phyloP scores from a whole-genome alignment of 2,113 vertebrate species.

The Rhabdornis inornatus region DNA sequence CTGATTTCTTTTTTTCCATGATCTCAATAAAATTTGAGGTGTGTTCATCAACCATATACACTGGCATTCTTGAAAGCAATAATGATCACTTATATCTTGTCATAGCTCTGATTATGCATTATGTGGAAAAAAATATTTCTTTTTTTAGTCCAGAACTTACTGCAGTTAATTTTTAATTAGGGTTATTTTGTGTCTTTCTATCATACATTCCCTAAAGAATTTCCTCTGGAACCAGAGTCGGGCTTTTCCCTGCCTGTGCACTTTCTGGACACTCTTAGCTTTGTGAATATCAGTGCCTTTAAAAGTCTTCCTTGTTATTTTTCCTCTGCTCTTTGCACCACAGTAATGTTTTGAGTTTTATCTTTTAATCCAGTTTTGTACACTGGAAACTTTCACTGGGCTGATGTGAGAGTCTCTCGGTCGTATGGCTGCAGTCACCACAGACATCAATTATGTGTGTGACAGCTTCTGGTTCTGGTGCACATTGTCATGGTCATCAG shows the following conservation, averaged over 20 bases:
- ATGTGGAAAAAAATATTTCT: background rate
- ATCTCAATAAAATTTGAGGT: background rate
- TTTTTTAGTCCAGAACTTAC: background rate
- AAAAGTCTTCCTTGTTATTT: background rate
- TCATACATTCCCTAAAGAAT: background rate
- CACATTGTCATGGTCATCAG: background rate
- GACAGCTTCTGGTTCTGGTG: background rate
- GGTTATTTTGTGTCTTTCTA: background rate
- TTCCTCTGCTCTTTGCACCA: background rate
- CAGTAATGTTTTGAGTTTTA: background rate
- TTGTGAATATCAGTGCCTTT: background rate
- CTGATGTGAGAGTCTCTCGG: background rate
- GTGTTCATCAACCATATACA: background rate
- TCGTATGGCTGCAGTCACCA: background rate
- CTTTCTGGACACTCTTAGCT: background rate
- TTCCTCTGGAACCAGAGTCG: background rate
- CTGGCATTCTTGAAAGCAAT: background rate
- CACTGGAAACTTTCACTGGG: background rate
- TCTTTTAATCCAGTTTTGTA: background rate
- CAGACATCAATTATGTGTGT: background rate
- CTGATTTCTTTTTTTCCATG: background rate
- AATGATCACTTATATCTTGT: background rate
- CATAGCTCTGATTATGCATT: background rate
- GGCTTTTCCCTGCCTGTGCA: background rate
- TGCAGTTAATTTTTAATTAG: background rate